A percentile compares a stretch with the other conserved stretches of the same genome.
Conservation (phyloP, 2,113 vertebrate species). For the Anolis carolinensis region DNA sequence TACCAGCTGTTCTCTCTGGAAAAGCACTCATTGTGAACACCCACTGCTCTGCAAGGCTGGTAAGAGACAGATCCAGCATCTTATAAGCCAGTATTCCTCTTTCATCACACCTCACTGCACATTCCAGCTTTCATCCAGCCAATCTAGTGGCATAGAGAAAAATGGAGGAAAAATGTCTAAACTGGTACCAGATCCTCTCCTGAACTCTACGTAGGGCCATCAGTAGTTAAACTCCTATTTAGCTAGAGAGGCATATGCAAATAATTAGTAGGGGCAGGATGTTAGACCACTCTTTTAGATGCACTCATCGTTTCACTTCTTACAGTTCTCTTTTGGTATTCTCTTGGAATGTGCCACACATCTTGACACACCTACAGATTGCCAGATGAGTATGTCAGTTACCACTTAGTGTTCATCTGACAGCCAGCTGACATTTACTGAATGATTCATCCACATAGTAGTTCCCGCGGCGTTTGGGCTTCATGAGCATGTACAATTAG, state of each 20-base stretch:
- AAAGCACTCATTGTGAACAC: constrained; percentile 3
- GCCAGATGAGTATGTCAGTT: constrained; percentile 11
- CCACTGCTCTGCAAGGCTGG: constrained; percentile 4
- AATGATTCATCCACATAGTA: constrained; percentile 6
- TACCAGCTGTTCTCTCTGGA: constrained; percentile 23
- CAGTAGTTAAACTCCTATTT: not conserved
- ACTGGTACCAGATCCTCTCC: not conserved
- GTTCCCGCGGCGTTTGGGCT: constrained; percentile 1
- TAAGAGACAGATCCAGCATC: constrained; percentile 1
- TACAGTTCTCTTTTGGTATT: constrained; percentile 1
- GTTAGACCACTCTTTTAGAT: constrained; percentile 22
- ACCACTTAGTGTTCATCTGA: constrained; percentile 21
- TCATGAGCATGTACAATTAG: not conserved
- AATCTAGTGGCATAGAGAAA: not conserved
- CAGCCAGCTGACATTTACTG: constrained; percentile 13
- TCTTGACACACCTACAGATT: constrained; percentile 20
- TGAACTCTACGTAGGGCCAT: not conserved
- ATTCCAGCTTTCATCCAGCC: not conserved
- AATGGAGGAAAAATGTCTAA: not conserved
- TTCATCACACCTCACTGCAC: not conserved
- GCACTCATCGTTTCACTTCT: not conserved
- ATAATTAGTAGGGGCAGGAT: constrained; percentile 16
- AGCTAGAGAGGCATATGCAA: not conserved
- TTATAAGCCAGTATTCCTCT: not conserved
- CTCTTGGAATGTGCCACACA: constrained; percentile 10